phyloP scores from a whole-genome alignment of 2,797 vertebrate genomes.

The Tragelaphus oryx region DNA sequence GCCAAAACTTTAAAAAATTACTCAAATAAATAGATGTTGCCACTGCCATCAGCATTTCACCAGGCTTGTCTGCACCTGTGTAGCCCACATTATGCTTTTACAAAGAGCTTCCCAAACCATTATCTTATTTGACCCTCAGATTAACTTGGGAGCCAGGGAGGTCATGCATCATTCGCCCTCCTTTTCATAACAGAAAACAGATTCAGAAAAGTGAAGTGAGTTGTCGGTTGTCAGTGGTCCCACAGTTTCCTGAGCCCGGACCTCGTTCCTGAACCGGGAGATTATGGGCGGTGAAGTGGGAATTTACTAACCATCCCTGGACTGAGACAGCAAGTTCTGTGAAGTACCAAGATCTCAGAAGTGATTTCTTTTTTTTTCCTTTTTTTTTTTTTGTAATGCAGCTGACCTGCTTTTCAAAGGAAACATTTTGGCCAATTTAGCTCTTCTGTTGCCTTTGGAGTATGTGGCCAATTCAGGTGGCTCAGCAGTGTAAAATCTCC shows the following conservation, averaged over 20 bases:
- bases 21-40: not conserved
- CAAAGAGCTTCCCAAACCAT: not conserved
- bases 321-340: not conserved
- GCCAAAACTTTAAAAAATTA: slow-evolving; percentile 13
- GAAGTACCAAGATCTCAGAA: not conserved
- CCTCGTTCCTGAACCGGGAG: not conserved
- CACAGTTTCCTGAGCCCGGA: not conserved
- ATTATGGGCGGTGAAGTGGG: slow-evolving; percentile 8
- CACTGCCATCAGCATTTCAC: not conserved
- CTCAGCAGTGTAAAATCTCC: not conserved
- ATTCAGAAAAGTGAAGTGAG: not conserved
- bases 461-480: accelerated
- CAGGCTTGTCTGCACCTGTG: not conserved
- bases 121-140: not conserved
- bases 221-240: not conserved
- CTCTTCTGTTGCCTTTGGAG: not conserved
- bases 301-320: not conserved
- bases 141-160: not conserved
- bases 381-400: not conserved
- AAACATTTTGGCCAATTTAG: not conserved
- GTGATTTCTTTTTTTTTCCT: not conserved
- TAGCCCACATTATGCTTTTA: not conserved
- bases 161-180: not conserved
- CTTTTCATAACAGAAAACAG: not conserved
- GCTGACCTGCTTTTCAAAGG: not conserved